These are phyloP conservation scores for Phylloscopus trochiloides DNA, from an alignment of 2,113 vertebrate species.

Conservation along the genomic window DNA sequence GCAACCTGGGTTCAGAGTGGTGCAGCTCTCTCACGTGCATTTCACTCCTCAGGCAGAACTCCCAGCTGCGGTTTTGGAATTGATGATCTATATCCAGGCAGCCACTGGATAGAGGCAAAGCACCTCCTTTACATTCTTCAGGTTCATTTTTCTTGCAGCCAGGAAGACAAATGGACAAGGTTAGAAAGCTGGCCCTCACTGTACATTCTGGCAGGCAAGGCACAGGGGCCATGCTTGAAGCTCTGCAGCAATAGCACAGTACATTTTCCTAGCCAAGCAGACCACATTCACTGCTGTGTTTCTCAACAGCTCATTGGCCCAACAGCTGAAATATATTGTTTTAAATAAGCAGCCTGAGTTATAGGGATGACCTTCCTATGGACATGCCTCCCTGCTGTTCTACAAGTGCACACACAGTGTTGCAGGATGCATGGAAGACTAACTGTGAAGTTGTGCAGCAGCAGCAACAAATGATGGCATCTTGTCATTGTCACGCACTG, in stretches of 20 bases:
- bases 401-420: not conserved
- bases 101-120: not conserved
- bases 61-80: accelerated
- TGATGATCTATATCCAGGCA: not conserved
- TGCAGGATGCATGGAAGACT: not conserved
- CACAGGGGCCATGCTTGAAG: not conserved
- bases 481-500: accelerated
- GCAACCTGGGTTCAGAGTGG: not conserved
- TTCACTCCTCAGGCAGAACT: not conserved
- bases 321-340: not conserved
- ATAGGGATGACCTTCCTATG: accelerated
- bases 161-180: not conserved
- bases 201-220: not conserved
- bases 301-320: not conserved
- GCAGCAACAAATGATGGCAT: not conserved
- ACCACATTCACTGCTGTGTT: not conserved
- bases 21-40: accelerated
- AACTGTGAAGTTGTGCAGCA: not conserved
- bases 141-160: not conserved
- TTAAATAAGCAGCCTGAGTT: not conserved
- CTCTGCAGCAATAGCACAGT: accelerated
- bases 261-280: not conserved
- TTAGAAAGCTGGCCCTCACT: not conserved
- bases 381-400: not conserved
- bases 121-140: not conserved